These are phyloP conservation scores for Ceriagrion tenellum DNA, from an alignment of 2,888 invertebrate species.

Conservation along the genomic window DNA sequence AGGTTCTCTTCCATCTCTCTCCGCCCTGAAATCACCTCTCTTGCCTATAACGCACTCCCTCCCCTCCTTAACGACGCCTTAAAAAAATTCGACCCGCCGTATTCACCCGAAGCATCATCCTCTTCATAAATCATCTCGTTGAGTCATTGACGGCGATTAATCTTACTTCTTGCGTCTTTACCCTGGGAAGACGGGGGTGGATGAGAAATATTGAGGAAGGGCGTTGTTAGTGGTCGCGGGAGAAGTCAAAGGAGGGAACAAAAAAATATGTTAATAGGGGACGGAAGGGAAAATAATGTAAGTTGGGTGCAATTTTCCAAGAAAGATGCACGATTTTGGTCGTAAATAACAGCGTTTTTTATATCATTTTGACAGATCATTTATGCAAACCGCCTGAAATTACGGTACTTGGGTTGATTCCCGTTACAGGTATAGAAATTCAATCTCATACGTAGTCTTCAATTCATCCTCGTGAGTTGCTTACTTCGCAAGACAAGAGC, in stretches of 20 bases:
- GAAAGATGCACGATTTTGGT: too few species aligned
- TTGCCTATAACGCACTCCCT: neutral
- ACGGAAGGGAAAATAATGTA: too few species aligned
- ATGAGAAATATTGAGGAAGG: neutral
- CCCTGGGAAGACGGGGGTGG: neutral
- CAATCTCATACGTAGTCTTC: too few species aligned
- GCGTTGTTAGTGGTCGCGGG: neutral
- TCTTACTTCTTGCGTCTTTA: neutral
- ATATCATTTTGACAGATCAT: too few species aligned
- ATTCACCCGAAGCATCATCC: neutral
- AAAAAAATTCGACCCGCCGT: neutral
- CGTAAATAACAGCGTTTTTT: too few species aligned
- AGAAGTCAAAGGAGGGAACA: neutral
- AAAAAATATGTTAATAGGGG: neutral
- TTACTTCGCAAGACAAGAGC: too few species aligned
- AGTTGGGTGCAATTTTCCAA: too few species aligned
- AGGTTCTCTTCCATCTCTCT: neutral
- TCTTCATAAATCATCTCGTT: neutral
- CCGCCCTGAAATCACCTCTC: neutral
- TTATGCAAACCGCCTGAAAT: too few species aligned
- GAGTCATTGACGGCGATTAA: neutral
- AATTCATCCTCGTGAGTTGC: too few species aligned
- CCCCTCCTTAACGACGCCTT: neutral
- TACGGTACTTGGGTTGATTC: too few species aligned
- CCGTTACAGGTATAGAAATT: too few species aligned